Percentiles rank a stretch among this genome's conserved stretches.
These are phyloP conservation scores for Phengaris alcon DNA, from an alignment of 2,888 invertebrate genomes.

Conservation along the genomic window DNA sequence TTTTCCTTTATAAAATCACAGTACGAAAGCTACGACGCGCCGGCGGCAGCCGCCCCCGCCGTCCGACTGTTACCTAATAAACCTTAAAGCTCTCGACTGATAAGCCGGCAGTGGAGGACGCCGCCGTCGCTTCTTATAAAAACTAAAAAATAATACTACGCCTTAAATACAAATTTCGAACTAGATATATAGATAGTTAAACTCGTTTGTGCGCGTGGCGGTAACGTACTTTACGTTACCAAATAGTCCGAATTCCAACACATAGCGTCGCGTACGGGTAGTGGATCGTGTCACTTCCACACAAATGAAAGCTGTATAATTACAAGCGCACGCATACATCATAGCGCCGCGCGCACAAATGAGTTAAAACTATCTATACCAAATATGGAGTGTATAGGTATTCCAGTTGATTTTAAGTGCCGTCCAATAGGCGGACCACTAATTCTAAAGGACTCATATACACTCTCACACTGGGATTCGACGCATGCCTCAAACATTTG, in stretches of 20 bases:
- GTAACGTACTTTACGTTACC: too few relatives aligned
- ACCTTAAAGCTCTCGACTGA: slow-evolving; percentile 45
- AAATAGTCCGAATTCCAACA: too few relatives aligned
- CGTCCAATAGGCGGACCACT: not conserved
- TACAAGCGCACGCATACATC: too few relatives aligned
- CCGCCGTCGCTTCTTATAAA: slow-evolving; percentile 29
- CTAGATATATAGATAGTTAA: not conserved
- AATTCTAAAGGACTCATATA: not conserved
- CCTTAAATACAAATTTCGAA: slow-evolving; percentile 20
- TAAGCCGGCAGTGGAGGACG: slow-evolving; percentile 38
- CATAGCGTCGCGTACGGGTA: too few relatives aligned
- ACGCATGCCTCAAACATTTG: slow-evolving; percentile 3
- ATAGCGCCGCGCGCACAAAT: too few relatives aligned
- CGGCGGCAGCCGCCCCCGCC: slow-evolving; percentile 33
- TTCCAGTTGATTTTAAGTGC: not conserved
- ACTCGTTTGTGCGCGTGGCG: too few relatives aligned
- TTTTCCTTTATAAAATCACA: slow-evolving; percentile 50
- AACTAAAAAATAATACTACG: slow-evolving; percentile 27
- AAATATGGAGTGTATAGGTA: not conserved
- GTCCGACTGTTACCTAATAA: slow-evolving; percentile 39
- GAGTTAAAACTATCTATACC: not conserved
- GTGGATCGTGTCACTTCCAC: too few relatives aligned
- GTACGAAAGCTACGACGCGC: slow-evolving; percentile 46
- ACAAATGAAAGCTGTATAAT: too few relatives aligned
- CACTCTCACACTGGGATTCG: not conserved